Evolutionary conservation across 2,797 vertebrate species (phyloP).

Genomic region (Parambassis ranga): DNA sequence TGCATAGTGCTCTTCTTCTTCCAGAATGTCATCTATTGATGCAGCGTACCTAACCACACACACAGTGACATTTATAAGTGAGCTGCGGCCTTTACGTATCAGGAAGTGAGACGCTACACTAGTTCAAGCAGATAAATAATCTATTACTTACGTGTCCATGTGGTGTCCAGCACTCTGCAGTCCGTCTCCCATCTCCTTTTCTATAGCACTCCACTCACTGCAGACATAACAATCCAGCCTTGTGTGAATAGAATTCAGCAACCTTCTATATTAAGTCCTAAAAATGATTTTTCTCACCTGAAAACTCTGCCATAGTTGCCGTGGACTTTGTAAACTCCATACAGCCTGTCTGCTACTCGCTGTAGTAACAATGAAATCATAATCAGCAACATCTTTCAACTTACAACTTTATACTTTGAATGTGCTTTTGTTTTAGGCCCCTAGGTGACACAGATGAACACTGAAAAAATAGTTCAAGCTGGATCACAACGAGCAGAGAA

Average conservation of each 20-base stretch:
- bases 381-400: not conserved
- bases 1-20: conserved; percentile 97
- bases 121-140: not conserved
- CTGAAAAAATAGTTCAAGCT: not conserved
- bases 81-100: too few relatives aligned
- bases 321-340: conserved; percentile 98
- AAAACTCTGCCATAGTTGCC: conserved; percentile 98
- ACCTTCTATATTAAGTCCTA: not conserved
- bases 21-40: conserved; percentile 95
- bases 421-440: not conserved
- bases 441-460: not conserved
- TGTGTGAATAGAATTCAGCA: not conserved
- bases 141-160: conserved; percentile 94
- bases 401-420: too few relatives aligned
- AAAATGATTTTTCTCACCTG: conserved; percentile 88
- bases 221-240: not conserved
- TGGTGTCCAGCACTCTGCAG: conserved; percentile 98
- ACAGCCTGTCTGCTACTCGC: conserved; percentile 95
- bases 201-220: conserved; percentile 99
- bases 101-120: too few relatives aligned
- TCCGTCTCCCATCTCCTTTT: conserved; percentile 98
- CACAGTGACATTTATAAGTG: not conserved
- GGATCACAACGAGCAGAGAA: too few relatives aligned
- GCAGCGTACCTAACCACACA: conserved; percentile 86
- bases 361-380: conserved; percentile 45